Base-by-base conservation (phyloP, 2,113 vertebrate species). In the Macquaria australasica region DNA sequence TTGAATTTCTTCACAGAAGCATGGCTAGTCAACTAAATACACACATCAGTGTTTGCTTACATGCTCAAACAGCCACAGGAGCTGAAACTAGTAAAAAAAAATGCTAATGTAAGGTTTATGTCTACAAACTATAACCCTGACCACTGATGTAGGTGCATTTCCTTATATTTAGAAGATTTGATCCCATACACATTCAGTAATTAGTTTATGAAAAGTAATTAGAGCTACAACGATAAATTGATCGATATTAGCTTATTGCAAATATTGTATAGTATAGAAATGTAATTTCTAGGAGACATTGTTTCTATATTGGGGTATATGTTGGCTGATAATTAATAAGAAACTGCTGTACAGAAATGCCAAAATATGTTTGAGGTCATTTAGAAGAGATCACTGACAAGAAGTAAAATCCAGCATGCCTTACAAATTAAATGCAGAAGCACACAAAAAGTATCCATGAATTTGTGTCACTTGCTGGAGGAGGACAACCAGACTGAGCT, bases 401-500 rank as follows among this genome's bases (percentile, higher is more conserved):
- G 1, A 55, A 55, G 7, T 31, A 31, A 31, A 31, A 31, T 31
- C 28, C 28, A 31, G 28, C 28, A 31, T 31, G 28, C 28, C 28
- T 31, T 31, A 31, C 28, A 31, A 31, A 31, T 31, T 31, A 31
- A 31, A 31, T 31, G 28, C 28, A 31, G 28, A 31, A 31, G 28
- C 28, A 31, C 28, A 66, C 3, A 28, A n/a, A 20, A 73, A 64
- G 70, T 11, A 64, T 55, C 16, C 15, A 70, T 41, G 4, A 41
- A 58, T 18, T 0, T 79, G 21, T 37, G 21, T 85, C 39, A 16
- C 34, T 48, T 62, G 64, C 28, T 25, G 58, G 63, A 70, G 51
- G 51, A 84, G 56, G 60, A 82, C 28, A 69, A 15, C 8, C 41
- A 82, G 59, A 48, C 43, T 60, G 8, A 48, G 48, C 31, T 76